Evolutionary conservation across 2,113 vertebrate genomes (phyloP), one percentile per base, ranked within the genome.

Genomic region (Sapayoa aenigma): DNA sequence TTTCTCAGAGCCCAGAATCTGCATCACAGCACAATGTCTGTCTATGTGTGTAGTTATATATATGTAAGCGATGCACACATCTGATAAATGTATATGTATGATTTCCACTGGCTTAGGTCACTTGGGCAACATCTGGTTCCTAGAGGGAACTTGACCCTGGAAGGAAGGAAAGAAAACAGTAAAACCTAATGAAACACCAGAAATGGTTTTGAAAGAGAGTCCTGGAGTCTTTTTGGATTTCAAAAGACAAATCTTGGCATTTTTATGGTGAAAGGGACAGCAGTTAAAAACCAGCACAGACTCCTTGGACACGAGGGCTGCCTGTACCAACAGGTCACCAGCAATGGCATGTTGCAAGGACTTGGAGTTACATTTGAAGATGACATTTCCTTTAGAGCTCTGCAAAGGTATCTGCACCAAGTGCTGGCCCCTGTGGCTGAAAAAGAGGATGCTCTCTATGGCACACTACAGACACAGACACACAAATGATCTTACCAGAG

Each of bases 141-240:
- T 41, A 89, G 42, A 87, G 11, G 77, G 50, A 95, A 94, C 65
- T 23, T 94, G 89, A 89, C 87, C 81, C 68, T 87, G 62, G 42
- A 84, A 72, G 39, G 73, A 88, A 89, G 49, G 63, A 88, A 89
- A 46, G 63, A 91, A 79, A 94, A 91, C 25, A 74, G 24, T 68
- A 79, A 77, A 58, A 90, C 79, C 50, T 73, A 78, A 94, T 79
- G 84, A 63, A 95, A 81, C 27, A 90, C 56, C 35, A 55, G 8
- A 53, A 89, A 60, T 30, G 19, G 59, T n/a, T 90, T 16, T 67
- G 77, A 92, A 79, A 94, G 88, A 87, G 56, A 88, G 96, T 92
- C 84, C 82, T 84, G 58, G 60, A 89, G 12, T 14, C 46, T 37
- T 60, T 68, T 72, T 41, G 47, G 39, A 81, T 90, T 86, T 77